Percentiles rank a stretch among this genome's conserved stretches.
phyloP scores from a whole-genome alignment of 37 sponge, comb jelly and placozoan species.

The Geodia barretti region DNA sequence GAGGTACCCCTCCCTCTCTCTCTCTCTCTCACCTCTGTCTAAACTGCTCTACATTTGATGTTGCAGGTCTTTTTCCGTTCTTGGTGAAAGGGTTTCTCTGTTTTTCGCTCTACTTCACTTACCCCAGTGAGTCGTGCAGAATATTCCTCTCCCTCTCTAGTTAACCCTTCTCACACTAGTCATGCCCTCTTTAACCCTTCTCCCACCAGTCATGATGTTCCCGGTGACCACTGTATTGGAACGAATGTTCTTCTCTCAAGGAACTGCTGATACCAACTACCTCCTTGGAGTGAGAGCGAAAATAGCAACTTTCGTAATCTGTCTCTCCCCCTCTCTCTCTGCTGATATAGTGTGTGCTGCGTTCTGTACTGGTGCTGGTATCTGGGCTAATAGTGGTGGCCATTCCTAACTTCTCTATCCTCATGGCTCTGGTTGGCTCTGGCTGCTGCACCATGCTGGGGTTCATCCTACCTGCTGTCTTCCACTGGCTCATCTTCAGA shows the following conservation, averaged over 20 bases:
- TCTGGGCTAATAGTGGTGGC: slow-evolving; percentile 70
- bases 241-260: slow-evolving; percentile 25
- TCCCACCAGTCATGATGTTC: slow-evolving; percentile 92
- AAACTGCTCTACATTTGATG: neutral
- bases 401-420: slow-evolving; percentile 90
- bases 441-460: slow-evolving; percentile 90
- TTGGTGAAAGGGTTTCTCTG: slow-evolving; percentile 90
- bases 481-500: slow-evolving; percentile 72
- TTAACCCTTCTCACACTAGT: too few relatives aligned
- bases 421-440: slow-evolving; percentile 96
- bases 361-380: slow-evolving; percentile 82
- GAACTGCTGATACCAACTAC: slow-evolving; percentile 1
- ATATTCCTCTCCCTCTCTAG: neutral
- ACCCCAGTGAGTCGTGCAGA: slow-evolving; percentile 67
- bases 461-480: slow-evolving; percentile 95
- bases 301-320: neutral
- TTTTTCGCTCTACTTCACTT: slow-evolving; percentile 94
- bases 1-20: slow-evolving; percentile 25
- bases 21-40: neutral
- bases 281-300: slow-evolving; percentile 21
- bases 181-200: too few relatives aligned
- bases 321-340: neutral
- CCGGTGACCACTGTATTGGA: slow-evolving; percentile 90
- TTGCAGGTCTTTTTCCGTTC: slow-evolving; percentile 70
- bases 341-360: too few relatives aligned